Percentiles rank a stretch among this genome's conserved stretches.
These are phyloP conservation scores for Phania funesta DNA, from an alignment of 2,888 invertebrate genomes.

Conservation along the genomic window DNA sequence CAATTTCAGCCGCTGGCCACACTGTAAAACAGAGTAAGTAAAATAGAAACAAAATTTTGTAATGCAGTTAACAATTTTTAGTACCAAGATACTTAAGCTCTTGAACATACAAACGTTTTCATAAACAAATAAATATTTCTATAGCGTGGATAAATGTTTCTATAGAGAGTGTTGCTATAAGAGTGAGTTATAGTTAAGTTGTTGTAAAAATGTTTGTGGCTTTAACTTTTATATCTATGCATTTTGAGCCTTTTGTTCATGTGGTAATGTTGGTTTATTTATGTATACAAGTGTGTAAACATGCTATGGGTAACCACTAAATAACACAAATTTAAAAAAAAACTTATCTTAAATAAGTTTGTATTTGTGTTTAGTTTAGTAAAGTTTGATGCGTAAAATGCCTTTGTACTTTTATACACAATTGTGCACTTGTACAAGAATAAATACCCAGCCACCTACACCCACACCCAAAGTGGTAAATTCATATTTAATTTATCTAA, in stretches of 20 bases:
- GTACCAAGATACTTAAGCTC: not conserved
- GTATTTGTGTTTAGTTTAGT: conserved; percentile 43
- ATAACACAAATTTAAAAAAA: conserved; percentile 45
- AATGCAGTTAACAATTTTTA: conserved; percentile 10
- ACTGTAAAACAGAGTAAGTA: not conserved
- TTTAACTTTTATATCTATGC: conserved; percentile 28
- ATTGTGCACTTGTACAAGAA: not conserved
- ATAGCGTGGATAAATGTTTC: conserved; percentile 19
- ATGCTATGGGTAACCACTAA: conserved; percentile 54
- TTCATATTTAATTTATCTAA: conserved; percentile 32
- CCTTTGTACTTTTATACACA: not conserved
- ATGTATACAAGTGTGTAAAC: conserved; percentile 19
- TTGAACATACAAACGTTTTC: not conserved
- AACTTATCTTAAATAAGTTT: conserved; percentile 58
- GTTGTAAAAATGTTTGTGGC: conserved; percentile 57
- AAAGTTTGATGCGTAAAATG: conserved; percentile 41
- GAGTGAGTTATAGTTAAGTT: conserved; percentile 33
- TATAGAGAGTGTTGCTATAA: not conserved
- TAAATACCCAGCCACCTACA: not conserved
- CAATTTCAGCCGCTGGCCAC: not conserved
- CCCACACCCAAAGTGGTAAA: no score
- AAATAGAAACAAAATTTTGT: not conserved
- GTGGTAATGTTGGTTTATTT: conserved; percentile 44
- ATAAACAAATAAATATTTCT: conserved; percentile 13
- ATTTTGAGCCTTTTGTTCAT: conserved; percentile 61